Conservation (phyloP, 2,797 vertebrate species). For the Enteromius trimaculatus region DNA sequence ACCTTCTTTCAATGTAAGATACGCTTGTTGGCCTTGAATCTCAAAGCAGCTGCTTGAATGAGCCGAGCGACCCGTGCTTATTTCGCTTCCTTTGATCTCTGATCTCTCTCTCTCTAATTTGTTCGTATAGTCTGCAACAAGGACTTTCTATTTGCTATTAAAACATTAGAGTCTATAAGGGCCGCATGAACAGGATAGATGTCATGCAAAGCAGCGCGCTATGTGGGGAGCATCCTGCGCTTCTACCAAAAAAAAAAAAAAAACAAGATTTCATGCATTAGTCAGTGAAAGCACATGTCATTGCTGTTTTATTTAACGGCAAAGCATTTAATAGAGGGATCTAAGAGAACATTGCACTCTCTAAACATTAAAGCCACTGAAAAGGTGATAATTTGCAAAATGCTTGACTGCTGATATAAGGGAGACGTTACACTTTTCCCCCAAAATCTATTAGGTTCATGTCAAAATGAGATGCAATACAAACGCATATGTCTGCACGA, state of each 20-base stretch:
- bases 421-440: background rate
- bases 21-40: constrained; percentile 95
- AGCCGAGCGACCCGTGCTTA: constrained; percentile 86
- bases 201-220: constrained; percentile 15
- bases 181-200: constrained; percentile 45
- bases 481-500: background rate
- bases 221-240: constrained; percentile 23
- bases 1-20: constrained; percentile 90
- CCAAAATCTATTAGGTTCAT: background rate
- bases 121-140: constrained; percentile 85
- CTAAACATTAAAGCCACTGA: constrained; percentile 12
- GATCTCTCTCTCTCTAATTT: constrained; percentile 88
- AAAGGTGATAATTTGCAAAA: background rate
- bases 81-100: constrained; percentile 90
- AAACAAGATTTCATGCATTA: constrained; percentile 37
- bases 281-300: constrained; percentile 13
- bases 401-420: constrained; percentile 6
- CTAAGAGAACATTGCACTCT: background rate
- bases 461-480: background rate
- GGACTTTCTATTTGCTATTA: constrained; percentile 73
- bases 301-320: constrained; percentile 14
- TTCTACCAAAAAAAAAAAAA: background rate
- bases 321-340: constrained; percentile 14
- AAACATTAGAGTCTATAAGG: constrained; percentile 56
- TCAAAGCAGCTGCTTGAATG: constrained; percentile 93